These are phyloP conservation scores for Hyla sarda DNA, from an alignment of 2,113 vertebrate genomes.

Conservation along the genomic window DNA sequence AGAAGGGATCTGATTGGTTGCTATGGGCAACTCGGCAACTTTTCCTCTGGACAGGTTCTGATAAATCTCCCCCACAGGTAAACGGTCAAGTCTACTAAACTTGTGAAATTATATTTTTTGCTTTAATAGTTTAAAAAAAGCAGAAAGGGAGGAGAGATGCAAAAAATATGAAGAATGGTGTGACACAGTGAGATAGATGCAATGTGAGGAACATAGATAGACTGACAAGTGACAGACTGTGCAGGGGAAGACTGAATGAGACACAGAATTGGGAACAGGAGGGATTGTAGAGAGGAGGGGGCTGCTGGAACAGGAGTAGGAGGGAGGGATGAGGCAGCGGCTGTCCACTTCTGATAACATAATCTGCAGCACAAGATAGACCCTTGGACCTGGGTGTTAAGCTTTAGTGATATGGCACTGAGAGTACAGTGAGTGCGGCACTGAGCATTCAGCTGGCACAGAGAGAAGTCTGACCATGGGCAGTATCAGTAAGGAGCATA, in stretches of 20 bases:
- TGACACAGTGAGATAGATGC: not conserved
- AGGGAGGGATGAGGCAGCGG: slow-evolving; percentile 50
- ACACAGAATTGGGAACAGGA: slow-evolving; percentile 42
- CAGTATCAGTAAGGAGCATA: slow-evolving; percentile 56
- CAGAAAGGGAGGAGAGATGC: not conserved
- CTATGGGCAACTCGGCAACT: too few species aligned
- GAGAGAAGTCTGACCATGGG: slow-evolving; percentile 54
- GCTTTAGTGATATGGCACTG: slow-evolving; percentile 33
- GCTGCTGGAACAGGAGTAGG: slow-evolving; percentile 43
- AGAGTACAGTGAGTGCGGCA: slow-evolving; percentile 10
- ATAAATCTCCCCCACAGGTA: too few species aligned
- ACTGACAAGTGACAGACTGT: not conserved
- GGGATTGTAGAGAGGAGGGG: slow-evolving; percentile 28
- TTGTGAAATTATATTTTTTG: not conserved
- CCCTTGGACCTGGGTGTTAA: slow-evolving; percentile 26
- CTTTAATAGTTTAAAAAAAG: not conserved
- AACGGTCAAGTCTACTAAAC: not conserved
- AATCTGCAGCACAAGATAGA: slow-evolving; percentile 55
- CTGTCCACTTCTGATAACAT: slow-evolving; percentile 56
- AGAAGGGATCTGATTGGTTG: too few species aligned
- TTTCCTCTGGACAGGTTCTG: too few species aligned
- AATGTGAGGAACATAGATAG: slow-evolving; percentile 3
- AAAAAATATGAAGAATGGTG: not conserved
- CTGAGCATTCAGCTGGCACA: not conserved
- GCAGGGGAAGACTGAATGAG: not conserved